Evolutionary conservation across 2,888 invertebrate species (phyloP), one percentile per base, ranked within the genome.

Genomic region (Pterobdella sp.): DNA sequence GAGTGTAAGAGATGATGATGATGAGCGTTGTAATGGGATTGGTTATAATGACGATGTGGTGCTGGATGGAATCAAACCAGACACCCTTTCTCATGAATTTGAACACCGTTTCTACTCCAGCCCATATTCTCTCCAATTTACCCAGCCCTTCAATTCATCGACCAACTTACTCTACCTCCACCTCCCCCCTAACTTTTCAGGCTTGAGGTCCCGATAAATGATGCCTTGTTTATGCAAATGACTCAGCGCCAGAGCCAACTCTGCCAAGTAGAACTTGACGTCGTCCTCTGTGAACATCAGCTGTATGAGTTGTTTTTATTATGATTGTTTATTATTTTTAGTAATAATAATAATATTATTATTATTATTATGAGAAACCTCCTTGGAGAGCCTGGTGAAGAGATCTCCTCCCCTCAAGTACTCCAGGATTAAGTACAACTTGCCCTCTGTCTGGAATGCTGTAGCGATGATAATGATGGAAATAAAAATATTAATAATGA

Each of bases 281-380:
- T 99, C 98, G 83, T 98, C 97, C 85, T 98, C 98, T 22, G 98
- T 98, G 84, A 99, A 99, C 97, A 99, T 98, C 60, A 96, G 91
- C 93, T 94, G 83, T 64, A 36, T 18, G 42, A n/a, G 14, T 4
- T 29, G 42, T n/a, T 22, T 65, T 52, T 4, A 37, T 65, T n/a
- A 31, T 65, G 14, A 31, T 7, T 7, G 49, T 7, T 42, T 7
- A 42, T 42, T 7, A 22, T 64, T 7, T 7, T n/a, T 64, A n/a
- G 32, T 29, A n/a, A 31, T 31, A n/a, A 10, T 42, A 14, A 42
- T 42, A 22, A 42, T 42, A 22, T 1, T 22, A 26, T 4, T 1
- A 68, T 42, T 26, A 29, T 42, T 26, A 37, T 37, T 37, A 42
- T 1, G n/a, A 26, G 31, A 29, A 56, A 94, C 95, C 89, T 98